Evolutionary conservation across 2,888 invertebrate genomes (phyloP).

Genomic region (Lasioglossum calceatum): DNA sequence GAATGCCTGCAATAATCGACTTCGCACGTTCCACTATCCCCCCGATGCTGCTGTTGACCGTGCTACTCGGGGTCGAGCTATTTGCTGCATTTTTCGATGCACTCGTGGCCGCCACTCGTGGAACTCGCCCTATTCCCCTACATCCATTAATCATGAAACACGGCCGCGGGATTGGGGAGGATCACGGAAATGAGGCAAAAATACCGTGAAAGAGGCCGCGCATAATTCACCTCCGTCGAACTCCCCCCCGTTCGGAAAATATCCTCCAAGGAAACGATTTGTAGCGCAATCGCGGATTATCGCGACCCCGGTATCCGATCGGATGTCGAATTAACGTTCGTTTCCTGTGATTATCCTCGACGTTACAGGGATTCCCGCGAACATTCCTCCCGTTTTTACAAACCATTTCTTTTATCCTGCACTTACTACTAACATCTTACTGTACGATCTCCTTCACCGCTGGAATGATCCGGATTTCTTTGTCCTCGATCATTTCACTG

Average conservation of each 20-base stretch:
- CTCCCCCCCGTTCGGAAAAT: slow-evolving; percentile 2
- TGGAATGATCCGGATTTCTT: background rate
- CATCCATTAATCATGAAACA: slow-evolving; percentile 54
- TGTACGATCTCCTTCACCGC: background rate
- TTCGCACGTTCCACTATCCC: slow-evolving; percentile 64
- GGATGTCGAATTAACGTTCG: slow-evolving; percentile 6
- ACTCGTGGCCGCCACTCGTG: background rate
- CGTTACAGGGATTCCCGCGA: background rate
- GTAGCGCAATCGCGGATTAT: slow-evolving; percentile 27
- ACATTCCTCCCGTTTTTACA: background rate
- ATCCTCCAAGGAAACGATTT: slow-evolving; percentile 32
- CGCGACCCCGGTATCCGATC: background rate
- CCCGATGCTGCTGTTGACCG: slow-evolving; percentile 53
- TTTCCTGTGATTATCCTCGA: background rate
- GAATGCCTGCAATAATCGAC: slow-evolving; percentile 71
- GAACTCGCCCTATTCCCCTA: slow-evolving; percentile 11
- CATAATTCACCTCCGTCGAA: slow-evolving; percentile 36
- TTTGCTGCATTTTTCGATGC: slow-evolving; percentile 50
- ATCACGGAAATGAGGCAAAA: slow-evolving; percentile 54
- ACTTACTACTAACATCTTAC: background rate
- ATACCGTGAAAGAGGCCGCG: slow-evolving; percentile 42
- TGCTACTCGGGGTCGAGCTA: slow-evolving; percentile 35
- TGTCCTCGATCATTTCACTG: background rate
- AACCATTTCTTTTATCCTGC: background rate
- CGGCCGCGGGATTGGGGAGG: background rate